These are phyloP conservation scores for Calonectris borealis DNA, from an alignment of 2,113 vertebrate species.

Conservation along the genomic window DNA sequence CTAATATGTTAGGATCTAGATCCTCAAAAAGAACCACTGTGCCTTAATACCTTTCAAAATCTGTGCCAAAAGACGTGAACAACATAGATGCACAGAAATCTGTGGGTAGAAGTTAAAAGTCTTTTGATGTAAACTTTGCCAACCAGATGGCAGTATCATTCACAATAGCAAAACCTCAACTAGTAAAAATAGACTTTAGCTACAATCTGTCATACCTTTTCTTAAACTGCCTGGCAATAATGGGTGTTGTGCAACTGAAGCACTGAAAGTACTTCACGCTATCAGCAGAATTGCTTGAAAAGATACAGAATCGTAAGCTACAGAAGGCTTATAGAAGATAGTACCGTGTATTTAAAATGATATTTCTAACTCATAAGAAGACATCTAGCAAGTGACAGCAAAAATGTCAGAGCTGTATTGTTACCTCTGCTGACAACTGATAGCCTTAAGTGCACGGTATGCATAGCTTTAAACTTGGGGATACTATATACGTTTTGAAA, in stretches of 20 bases:
- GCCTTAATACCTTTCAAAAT: background rate
- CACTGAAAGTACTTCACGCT: background rate
- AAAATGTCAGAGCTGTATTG: background rate
- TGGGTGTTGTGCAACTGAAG: background rate
- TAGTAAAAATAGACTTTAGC: background rate
- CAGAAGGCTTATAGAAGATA: background rate
- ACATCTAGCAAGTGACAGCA: background rate
- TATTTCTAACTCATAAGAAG: background rate
- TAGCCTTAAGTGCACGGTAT: background rate
- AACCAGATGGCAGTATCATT: background rate
- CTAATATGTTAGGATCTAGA: background rate
- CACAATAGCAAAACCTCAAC: background rate
- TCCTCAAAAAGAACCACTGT: background rate
- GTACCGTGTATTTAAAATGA: background rate
- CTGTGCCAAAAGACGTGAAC: background rate
- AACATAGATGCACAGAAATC: background rate
- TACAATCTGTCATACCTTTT: background rate
- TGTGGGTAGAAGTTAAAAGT: background rate
- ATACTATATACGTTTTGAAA: background rate
- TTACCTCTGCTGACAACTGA: background rate
- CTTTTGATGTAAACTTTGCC: background rate
- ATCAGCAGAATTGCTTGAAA: background rate
- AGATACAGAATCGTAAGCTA: background rate
- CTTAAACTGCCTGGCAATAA: background rate
- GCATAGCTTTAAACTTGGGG: conserved; percentile 5